Evolutionary conservation across 1,140 invertebrate species (phyloP), one percentile per base, ranked within the genome.

Genomic region (Dermatophagoides farinae): DNA sequence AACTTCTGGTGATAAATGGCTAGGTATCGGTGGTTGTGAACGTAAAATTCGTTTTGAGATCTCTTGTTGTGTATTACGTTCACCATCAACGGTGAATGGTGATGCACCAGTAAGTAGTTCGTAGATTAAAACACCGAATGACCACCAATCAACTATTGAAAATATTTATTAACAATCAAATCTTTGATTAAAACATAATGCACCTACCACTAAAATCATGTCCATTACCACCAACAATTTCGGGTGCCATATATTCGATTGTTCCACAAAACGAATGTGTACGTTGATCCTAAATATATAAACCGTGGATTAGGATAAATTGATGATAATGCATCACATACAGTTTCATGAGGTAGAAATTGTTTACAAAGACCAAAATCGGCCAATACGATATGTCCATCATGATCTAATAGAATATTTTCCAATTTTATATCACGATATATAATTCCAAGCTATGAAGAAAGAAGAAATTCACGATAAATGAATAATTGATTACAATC

Each of bases 181-280:
- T 68, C 62, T 52, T 61, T 31, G 43, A n/a, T 23, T 54, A 37
- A 5, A 25, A 22, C 9, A 31, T 58, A 50, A 51, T 10, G 6
- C 25, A 53, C 64, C 10, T 20, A 82, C 82, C 85, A 72, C 87
- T 85, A 70, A 86, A 83, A 79, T 91, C 85, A 72, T 93, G 88
- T 38, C 88, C 88, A 58, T 83, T 82, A 51, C 84, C 84, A 64
- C 81, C 75, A 38, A 93, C 85, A 16, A 93, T 84, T 73, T 93
- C 89, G 0, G 89, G 89, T 4, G 88, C 86, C 88, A 91, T 92
- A 69, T 90, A 91, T 70, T 97, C 92, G 63, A 97, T 88, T 49
- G 92, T 97, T 22, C 93, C 93, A 73, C 93, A 97, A 74, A 96
- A 97, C 20, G 90, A 95, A 74, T 90, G 93, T 0, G 93, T 86